A percentile compares a stretch with the other conserved stretches of the same genome.
These are phyloP conservation scores for Zaprionus lineosus DNA, from an alignment of 2,888 invertebrate species.

Conservation along the genomic window DNA sequence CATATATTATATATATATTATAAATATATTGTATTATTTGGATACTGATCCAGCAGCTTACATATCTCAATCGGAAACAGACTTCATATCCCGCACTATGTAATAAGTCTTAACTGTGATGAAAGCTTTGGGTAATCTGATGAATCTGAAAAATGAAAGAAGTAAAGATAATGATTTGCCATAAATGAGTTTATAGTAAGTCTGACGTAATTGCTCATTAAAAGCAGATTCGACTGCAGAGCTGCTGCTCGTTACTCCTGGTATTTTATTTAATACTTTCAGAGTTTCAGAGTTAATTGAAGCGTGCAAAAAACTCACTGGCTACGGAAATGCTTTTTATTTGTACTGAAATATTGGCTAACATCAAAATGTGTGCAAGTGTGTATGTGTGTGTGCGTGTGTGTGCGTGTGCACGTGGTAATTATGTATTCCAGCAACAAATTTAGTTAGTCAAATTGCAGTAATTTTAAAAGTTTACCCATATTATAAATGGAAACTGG, in stretches of 20 bases:
- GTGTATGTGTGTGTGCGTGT: not conserved
- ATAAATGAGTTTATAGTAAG: constrained; percentile 43
- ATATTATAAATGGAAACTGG: constrained; percentile 37
- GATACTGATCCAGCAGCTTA: too few species aligned
- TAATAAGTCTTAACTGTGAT: too few species aligned
- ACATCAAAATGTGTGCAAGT: constrained; percentile 11
- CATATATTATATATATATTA: too few species aligned
- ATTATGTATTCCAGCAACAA: not conserved
- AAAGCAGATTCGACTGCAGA: constrained; percentile 29
- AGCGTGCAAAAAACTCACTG: constrained; percentile 64
- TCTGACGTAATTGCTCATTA: constrained; percentile 55
- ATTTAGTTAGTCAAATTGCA: constrained; percentile 18
- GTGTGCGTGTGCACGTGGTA: not conserved
- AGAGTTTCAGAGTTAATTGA: constrained; percentile 54
- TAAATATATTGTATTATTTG: too few species aligned
- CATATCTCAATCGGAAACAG: too few species aligned
- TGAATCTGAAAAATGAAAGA: not conserved
- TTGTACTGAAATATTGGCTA: constrained; percentile 33
- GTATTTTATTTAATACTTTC: constrained; percentile 47
- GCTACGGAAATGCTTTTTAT: constrained; percentile 46
- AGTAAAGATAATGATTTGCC: constrained; percentile 33
- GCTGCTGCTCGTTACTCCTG: constrained; percentile 33
- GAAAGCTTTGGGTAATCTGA: constrained; percentile 25
- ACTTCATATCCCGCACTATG: too few species aligned
- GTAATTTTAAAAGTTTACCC: constrained; percentile 37